Conservation (phyloP, 2,797 vertebrate species). For the Sebastiscus albofasciatus region DNA sequence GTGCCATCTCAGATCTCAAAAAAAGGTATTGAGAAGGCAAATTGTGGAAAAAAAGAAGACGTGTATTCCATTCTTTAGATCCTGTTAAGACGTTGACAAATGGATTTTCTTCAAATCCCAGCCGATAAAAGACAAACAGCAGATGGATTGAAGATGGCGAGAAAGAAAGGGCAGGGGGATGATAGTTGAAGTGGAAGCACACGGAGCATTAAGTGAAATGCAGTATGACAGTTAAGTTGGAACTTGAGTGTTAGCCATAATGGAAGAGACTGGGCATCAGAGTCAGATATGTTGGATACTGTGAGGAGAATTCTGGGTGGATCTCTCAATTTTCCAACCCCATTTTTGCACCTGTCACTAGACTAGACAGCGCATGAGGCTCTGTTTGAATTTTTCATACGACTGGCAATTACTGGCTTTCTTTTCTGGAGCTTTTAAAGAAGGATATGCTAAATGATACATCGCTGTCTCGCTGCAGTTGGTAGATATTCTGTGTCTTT, state of each 20-base stretch:
- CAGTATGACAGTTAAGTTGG: conserved; percentile 6
- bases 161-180: neutral
- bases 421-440: conserved; percentile 27
- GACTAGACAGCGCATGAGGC: neutral
- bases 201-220: conserved; percentile 1
- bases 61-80: neutral
- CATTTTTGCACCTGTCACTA: conserved; percentile 26
- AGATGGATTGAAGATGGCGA: neutral
- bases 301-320: neutral
- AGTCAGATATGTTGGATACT: conserved; percentile 8
- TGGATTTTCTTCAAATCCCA: conserved; percentile 11
- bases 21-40: neutral
- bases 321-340: conserved; percentile 16
- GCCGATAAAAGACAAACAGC: neutral
- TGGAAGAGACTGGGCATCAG: conserved; percentile 3
- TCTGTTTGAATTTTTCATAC: conserved; percentile 45
- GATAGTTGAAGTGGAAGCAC: conserved; percentile 3
- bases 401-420: conserved; percentile 27
- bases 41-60: neutral
- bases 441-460: conserved; percentile 37
- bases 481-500: conserved; percentile 7
- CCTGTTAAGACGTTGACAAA: neutral
- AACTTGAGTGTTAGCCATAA: neutral
- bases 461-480: conserved; percentile 1
- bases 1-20: neutral